A percentile compares a stretch with the other conserved stretches of the same genome.
Evolutionary conservation across 1,140 invertebrate species (phyloP).

Genomic region (Asobara japonica): DNA sequence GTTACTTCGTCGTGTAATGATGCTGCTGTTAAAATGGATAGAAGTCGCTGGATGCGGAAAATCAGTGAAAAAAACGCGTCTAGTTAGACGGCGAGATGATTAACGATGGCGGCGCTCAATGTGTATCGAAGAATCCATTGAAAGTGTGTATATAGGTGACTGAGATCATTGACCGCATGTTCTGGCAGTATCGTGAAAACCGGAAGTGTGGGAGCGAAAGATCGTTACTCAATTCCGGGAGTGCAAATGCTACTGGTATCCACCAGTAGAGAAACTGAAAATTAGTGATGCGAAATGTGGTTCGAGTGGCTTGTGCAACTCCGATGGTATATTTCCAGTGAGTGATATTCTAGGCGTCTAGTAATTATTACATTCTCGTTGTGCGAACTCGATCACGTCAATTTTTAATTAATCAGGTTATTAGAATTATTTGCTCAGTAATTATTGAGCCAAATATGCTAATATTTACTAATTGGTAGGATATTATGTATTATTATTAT

Average conservation of each 20-base stretch:
- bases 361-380: no score
- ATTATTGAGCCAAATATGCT: no score
- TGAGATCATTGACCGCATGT: background rate
- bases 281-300: constrained; percentile 14
- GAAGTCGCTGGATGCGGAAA: background rate
- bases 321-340: no score
- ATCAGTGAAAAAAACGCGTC: background rate
- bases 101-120: background rate
- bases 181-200: constrained; percentile 12
- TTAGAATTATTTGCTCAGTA: no score
- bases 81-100: background rate
- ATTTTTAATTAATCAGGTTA: no score
- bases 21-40: no score
- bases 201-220: constrained; percentile 21
- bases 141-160: background rate
- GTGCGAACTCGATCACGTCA: no score
- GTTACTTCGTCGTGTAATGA: no score
- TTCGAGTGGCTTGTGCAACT: no score
- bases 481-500: no score
- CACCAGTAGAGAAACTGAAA: background rate
- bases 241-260: background rate
- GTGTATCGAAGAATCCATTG: background rate
- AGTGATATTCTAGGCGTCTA: no score
- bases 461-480: no score
- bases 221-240: constrained; percentile 20